phyloP scores from a whole-genome alignment of 2,113 vertebrate genomes.

The Anolis carolinensis region DNA sequence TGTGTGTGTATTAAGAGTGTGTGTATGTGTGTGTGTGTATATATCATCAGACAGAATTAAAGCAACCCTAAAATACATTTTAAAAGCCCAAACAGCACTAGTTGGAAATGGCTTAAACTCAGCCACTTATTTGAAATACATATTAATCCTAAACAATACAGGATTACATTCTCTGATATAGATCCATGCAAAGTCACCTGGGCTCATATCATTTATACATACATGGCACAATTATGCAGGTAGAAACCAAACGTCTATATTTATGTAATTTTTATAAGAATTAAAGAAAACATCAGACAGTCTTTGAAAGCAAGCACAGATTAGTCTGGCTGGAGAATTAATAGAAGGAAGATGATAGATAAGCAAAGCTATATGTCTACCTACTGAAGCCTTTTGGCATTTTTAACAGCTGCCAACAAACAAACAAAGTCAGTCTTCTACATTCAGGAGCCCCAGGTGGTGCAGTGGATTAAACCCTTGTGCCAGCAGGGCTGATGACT shows the following conservation, averaged over 20 bases:
- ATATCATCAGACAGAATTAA: too few relatives aligned
- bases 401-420: not conserved
- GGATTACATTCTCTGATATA: too few relatives aligned
- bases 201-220: not conserved
- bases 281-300: not conserved
- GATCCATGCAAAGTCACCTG: not conserved
- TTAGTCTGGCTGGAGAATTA: accelerated
- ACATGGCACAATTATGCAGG: not conserved
- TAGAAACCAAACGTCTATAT: not conserved
- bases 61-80: not conserved
- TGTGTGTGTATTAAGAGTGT: too few relatives aligned
- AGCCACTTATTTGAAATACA: not conserved
- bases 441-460: not conserved
- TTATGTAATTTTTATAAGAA: too few relatives aligned
- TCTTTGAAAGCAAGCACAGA: not conserved
- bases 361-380: not conserved
- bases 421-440: accelerated
- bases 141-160: too few relatives aligned
- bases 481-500: too few relatives aligned
- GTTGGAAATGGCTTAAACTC: not conserved
- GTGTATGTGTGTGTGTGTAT: not conserved
- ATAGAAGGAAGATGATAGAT: too few relatives aligned
- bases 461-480: too few relatives aligned
- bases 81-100: not conserved
- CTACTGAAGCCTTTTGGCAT: constrained; percentile 27